These are phyloP conservation scores for Oscheius sp. DNA, from an alignment of 2,888 invertebrate species.

Conservation along the genomic window DNA sequence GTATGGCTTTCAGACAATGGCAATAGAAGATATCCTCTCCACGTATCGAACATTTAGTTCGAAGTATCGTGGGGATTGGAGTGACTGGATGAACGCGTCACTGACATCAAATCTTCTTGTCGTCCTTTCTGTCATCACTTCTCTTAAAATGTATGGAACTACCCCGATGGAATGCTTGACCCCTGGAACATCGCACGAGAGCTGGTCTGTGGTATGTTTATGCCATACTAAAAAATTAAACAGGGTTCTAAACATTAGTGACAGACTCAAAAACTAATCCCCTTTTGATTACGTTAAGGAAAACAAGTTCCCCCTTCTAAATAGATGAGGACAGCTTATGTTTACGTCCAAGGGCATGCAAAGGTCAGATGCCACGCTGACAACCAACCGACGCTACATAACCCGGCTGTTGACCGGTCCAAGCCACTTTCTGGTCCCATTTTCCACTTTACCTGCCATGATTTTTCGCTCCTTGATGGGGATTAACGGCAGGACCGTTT, in stretches of 20 bases:
- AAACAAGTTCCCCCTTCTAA: neutral
- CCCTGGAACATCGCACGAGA: slow-evolving; percentile 55
- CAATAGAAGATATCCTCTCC: slow-evolving; percentile 30
- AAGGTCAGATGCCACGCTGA: slow-evolving; percentile 16
- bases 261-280: neutral
- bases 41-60: slow-evolving; percentile 33
- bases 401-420: neutral
- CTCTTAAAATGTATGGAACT: slow-evolving; percentile 50
- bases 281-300: neutral
- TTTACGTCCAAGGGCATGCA: slow-evolving; percentile 28
- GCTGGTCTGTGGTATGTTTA: slow-evolving; percentile 49
- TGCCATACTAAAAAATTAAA: neutral
- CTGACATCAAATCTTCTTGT: slow-evolving; percentile 60
- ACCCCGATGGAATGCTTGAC: slow-evolving; percentile 60
- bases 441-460: neutral
- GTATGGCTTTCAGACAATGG: slow-evolving; percentile 26
- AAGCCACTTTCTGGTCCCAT: neutral
- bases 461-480: slow-evolving; percentile 24
- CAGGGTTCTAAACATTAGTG: neutral
- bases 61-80: slow-evolving; percentile 41
- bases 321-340: neutral
- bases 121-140: slow-evolving; percentile 46
- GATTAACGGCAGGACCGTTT: slow-evolving; percentile 10
- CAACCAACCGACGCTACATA: neutral
- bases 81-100: slow-evolving; percentile 51